phyloP scores from a whole-genome alignment of 2,113 vertebrate species.

The Fulmarus glacialis region DNA sequence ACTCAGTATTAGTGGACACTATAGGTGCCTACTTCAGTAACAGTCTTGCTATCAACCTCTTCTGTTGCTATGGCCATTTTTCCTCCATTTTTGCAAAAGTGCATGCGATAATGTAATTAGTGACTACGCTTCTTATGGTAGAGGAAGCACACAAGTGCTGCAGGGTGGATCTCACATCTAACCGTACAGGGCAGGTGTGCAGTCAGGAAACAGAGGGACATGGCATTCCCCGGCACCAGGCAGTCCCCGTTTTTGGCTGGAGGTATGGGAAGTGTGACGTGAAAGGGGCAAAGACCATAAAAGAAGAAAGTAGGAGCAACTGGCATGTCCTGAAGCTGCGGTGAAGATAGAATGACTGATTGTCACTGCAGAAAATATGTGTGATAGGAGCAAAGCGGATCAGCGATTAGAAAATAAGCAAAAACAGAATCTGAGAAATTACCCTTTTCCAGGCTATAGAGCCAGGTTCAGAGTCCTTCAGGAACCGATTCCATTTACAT shows the following conservation, averaged over 20 bases:
- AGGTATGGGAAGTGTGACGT: neutral
- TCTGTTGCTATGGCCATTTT: neutral
- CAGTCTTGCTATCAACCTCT: neutral
- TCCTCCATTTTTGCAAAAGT: neutral
- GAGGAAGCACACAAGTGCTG: neutral
- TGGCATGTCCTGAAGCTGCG: neutral
- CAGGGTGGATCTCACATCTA: neutral
- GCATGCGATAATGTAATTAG: neutral
- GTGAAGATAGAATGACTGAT: neutral
- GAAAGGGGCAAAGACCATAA: neutral
- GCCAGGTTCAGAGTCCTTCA: neutral
- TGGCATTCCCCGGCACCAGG: neutral
- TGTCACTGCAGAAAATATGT: neutral
- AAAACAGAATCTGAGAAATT: neutral
- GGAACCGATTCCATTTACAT: neutral
- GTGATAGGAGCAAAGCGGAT: neutral
- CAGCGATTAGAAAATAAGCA: neutral
- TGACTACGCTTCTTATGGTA: fast-evolving
- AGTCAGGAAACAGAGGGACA: neutral
- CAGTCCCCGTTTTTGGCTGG: neutral
- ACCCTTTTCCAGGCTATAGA: neutral
- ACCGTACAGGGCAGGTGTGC: neutral
- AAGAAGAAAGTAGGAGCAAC: neutral
- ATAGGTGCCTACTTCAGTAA: neutral
- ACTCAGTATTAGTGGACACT: neutral